These are phyloP conservation scores for Bradypodion pumilum DNA, from an alignment of 2,797 vertebrate genomes.

Conservation along the genomic window DNA sequence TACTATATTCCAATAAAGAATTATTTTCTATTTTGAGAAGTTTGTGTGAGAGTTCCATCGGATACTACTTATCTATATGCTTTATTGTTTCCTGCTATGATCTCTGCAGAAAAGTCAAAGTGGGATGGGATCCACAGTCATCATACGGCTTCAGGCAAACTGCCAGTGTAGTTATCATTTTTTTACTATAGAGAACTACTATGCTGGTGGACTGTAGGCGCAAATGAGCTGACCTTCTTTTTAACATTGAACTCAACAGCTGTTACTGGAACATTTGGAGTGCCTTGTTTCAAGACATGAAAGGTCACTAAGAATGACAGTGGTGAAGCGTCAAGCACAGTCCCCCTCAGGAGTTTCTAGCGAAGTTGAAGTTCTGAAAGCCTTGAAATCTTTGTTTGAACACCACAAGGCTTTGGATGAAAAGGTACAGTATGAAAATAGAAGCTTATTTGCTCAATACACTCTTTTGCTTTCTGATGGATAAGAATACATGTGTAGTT, in stretches of 20 bases:
- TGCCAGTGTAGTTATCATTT: constrained; percentile 34
- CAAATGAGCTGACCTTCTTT: constrained; percentile 46
- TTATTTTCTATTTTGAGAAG: not conserved
- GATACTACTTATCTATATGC: not conserved
- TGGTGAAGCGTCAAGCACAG: constrained; percentile 98
- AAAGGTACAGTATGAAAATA: constrained; percentile 83
- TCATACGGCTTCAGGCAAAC: not conserved
- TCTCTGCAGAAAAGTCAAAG: constrained; percentile 11
- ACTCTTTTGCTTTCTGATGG: not conserved
- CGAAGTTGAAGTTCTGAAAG: constrained; percentile 98
- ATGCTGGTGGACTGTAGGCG: constrained; percentile 32
- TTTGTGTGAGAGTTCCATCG: constrained; percentile 20
- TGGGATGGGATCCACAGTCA: not conserved
- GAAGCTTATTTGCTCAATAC: constrained; percentile 25
- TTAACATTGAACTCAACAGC: constrained; percentile 75
- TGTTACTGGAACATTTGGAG: constrained; percentile 97
- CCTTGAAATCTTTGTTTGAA: constrained; percentile 97
- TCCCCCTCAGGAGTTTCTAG: constrained; percentile 98
- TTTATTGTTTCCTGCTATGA: constrained; percentile 20
- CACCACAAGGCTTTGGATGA: constrained; percentile 99
- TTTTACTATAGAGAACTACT: not conserved
- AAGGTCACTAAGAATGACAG: constrained; percentile 96
- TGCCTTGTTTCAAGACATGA: constrained; percentile 98
- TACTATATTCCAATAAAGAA: too few relatives aligned
- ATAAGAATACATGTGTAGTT: not conserved